Conservation (phyloP, 2,888 invertebrate species). For the Andrena camellia region DNA sequence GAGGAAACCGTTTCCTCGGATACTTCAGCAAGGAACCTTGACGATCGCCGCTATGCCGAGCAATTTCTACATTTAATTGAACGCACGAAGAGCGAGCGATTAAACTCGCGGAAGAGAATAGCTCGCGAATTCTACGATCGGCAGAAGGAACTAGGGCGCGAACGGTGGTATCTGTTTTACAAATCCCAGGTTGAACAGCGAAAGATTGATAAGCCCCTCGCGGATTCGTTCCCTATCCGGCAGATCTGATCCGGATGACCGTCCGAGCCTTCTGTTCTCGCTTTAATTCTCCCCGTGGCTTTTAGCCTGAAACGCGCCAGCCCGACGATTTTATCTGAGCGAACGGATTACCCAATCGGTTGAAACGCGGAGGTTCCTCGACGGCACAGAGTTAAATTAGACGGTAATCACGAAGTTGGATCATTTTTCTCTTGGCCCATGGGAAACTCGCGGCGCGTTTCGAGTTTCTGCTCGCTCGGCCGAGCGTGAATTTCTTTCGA, state of each 20-base stretch:
- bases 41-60: neutral
- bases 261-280: neutral
- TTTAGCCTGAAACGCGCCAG: constrained; percentile 20
- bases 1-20: neutral
- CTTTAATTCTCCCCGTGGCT: constrained; percentile 15
- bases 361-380: constrained; percentile 38
- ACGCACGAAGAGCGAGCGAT: neutral
- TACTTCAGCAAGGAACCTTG: neutral
- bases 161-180: neutral
- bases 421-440: constrained; percentile 29
- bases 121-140: neutral
- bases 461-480: constrained; percentile 36
- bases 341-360: constrained; percentile 36
- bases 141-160: neutral
- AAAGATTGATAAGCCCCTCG: constrained; percentile 5
- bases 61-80: neutral
- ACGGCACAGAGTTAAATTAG: neutral
- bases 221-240: neutral
- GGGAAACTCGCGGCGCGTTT: constrained; percentile 28
- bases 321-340: constrained; percentile 40
- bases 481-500: constrained; percentile 23
- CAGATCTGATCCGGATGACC: constrained; percentile 33
- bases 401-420: constrained; percentile 23
- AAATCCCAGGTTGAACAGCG: neutral
- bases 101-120: neutral